These are phyloP conservation scores for Porites lobata DNA, from an alignment of 92 coral and sea anemone genomes.

Conservation along the genomic window DNA sequence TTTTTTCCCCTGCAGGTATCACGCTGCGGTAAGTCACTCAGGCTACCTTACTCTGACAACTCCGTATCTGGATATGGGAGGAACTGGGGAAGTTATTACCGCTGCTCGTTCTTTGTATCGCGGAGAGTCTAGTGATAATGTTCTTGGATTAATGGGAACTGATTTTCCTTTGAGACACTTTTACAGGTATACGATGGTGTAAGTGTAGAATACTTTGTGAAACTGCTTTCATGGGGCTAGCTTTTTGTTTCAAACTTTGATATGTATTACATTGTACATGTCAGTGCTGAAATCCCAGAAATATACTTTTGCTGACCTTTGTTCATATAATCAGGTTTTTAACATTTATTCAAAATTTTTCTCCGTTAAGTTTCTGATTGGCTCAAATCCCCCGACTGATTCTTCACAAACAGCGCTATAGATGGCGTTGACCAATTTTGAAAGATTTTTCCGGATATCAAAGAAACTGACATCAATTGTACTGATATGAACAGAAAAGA, in stretches of 20 bases:
- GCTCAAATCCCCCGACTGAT: no score
- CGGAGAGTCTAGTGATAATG: constrained; percentile 38
- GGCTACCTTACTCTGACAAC: constrained; percentile 59
- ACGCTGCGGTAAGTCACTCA: constrained; percentile 49
- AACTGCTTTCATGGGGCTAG: not conserved
- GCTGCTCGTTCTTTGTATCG: constrained; percentile 51
- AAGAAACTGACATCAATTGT: no score
- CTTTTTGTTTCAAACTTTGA: not conserved
- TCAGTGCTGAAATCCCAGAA: no score
- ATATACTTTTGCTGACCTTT: no score
- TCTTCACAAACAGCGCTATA: no score
- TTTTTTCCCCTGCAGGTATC: constrained; percentile 45
- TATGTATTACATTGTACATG: no score
- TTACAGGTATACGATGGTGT: constrained; percentile 41
- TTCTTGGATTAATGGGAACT: constrained; percentile 72
- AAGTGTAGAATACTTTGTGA: not conserved
- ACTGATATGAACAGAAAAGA: no score
- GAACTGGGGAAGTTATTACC: constrained; percentile 72
- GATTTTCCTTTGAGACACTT: constrained; percentile 67
- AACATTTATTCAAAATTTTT: no score
- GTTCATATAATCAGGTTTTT: no score
- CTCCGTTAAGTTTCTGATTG: no score
- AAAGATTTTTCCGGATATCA: no score
- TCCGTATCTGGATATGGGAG: constrained; percentile 69
- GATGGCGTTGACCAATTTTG: no score